Base-by-base conservation (phyloP, 2,797 vertebrate species). In the Galagoides demidoff region DNA sequence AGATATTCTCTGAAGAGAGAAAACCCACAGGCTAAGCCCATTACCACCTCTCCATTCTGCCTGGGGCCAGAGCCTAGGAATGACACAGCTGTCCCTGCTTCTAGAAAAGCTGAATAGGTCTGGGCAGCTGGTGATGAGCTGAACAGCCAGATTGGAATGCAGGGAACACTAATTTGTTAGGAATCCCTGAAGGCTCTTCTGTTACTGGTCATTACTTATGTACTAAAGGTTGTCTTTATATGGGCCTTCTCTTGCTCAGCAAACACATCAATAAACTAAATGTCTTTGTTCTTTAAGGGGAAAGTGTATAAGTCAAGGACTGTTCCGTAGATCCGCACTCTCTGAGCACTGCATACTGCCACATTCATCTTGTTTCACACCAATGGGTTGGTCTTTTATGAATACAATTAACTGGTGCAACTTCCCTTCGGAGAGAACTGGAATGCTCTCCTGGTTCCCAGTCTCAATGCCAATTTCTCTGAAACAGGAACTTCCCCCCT, bases 261-360 rank as follows among this genome's bases (percentile, higher is more conserved):
- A 45, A 96, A 95, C 85, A 31, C 71, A 86, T 61, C 71, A 81
- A 77, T 70, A 97, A 96, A 93, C 63, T 57, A 84, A 97, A 96
- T 11, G 82, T 5, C 39, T 49, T 76, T 34, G 27, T 19, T 89
- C 90, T 81, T 74, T 71, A 96, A 93, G 55, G 92, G 66, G 20
- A 86, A 57, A 90, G 39, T 31, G 20, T 4, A 2, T 70, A 79
- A 87, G 87, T 82, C 85, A 85, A 73, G 77, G 14, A 3, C 1
- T n/a, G 45, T 23, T 73, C 2, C 2, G 79, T 39, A 12, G 57
- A 19, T 37, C 79, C 27, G 57, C 3, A 23, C 92, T 96, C 90
- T 89, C 89, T 7, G 10, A 64, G 87, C 57, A 34, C 88, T 52
- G 61, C 25, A 39, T 88, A 22, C 89, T 5, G 20, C 89, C 64